phyloP scores from a whole-genome alignment of 2,797 vertebrate species.

The Muscicapa comitata region DNA sequence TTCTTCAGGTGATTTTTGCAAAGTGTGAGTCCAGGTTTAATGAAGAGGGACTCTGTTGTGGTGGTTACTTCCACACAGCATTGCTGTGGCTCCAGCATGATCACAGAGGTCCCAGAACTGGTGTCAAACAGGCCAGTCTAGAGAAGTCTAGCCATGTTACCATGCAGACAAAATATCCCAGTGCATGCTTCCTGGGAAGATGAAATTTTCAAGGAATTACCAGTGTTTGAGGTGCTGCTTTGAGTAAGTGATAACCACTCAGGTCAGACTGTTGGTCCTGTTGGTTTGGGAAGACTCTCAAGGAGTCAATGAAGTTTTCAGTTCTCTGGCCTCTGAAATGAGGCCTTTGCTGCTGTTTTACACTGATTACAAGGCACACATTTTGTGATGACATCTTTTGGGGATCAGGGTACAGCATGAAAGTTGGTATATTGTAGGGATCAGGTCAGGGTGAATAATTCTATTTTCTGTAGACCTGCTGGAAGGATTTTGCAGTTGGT shows the following conservation, averaged over 20 bases:
- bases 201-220: background rate
- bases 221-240: background rate
- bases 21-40: background rate
- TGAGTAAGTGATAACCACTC: background rate
- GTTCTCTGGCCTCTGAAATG: background rate
- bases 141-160: background rate
- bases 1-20: background rate
- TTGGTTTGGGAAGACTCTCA: background rate
- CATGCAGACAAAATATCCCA: background rate
- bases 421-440: background rate
- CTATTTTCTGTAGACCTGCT: background rate
- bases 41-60: background rate
- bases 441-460: background rate
- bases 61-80: background rate
- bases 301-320: background rate
- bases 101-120: background rate
- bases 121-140: background rate
- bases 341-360: background rate
- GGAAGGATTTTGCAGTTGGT: background rate
- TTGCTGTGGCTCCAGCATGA: background rate
- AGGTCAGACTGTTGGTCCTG: background rate
- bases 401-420: background rate
- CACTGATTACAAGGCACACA: background rate
- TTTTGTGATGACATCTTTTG: background rate
- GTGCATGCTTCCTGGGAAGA: background rate